Evolutionary conservation across 2,113 vertebrate genomes (phyloP).

Genomic region (Hippocampus zosterae): DNA sequence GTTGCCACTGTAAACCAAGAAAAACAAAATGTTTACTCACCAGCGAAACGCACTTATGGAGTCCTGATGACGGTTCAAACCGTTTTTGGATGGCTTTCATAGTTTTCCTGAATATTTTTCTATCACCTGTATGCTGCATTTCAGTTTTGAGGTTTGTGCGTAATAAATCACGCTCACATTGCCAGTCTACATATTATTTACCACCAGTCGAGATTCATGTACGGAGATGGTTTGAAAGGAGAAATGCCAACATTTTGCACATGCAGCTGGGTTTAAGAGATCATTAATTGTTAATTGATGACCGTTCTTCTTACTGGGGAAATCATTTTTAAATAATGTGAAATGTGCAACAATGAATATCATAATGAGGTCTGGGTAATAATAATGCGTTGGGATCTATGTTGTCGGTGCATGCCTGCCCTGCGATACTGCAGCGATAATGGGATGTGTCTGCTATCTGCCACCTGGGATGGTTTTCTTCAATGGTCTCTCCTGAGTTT

Average conservation of each 20-base stretch:
- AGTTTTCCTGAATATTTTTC: no score
- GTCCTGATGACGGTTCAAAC: neutral
- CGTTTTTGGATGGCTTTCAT: no score
- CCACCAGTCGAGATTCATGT: neutral
- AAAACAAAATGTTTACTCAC: neutral
- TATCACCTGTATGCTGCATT: neutral
- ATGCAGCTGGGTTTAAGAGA: slow-evolving; percentile 13
- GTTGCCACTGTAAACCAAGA: neutral
- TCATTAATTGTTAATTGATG: slow-evolving; percentile 31
- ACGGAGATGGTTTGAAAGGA: slow-evolving; percentile 3
- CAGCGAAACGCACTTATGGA: neutral
- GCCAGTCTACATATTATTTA: neutral
- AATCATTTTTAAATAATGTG: slow-evolving; percentile 6
- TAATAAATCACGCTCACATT: neutral
- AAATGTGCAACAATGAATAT: neutral
- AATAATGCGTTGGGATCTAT: slow-evolving; percentile 10
- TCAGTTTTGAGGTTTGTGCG: neutral
- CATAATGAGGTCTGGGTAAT: slow-evolving; percentile 7
- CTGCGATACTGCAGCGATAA: slow-evolving; percentile 28
- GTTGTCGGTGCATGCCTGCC: slow-evolving; percentile 9
- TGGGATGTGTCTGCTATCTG: slow-evolving; percentile 31
- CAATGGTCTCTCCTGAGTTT: slow-evolving; percentile 28
- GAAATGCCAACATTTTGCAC: neutral
- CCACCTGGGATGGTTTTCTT: slow-evolving; percentile 27
- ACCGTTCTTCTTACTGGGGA: slow-evolving; percentile 15